phyloP scores from a whole-genome alignment of 2,888 invertebrate species.

The Agrochola circellaris region DNA sequence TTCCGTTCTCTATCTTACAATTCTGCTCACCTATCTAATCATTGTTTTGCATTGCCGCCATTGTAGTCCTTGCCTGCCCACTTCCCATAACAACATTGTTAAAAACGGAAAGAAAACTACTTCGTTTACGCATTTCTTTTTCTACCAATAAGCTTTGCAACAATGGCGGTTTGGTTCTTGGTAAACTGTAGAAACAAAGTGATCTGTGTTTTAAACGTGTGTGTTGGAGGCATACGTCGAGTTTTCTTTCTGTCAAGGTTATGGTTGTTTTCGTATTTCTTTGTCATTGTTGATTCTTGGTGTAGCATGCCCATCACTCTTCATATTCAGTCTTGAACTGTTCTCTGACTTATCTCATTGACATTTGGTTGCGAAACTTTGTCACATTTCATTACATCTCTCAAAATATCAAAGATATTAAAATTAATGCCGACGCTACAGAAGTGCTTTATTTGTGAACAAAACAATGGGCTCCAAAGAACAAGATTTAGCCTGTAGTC shows the following conservation, averaged over 20 bases:
- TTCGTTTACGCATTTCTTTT: slow-evolving; percentile 67
- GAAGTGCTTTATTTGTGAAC: neutral
- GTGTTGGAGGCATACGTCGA: slow-evolving; percentile 10
- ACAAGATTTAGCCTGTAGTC: neutral
- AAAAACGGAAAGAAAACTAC: slow-evolving; percentile 69
- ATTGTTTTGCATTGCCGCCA: slow-evolving; percentile 62
- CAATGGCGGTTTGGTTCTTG: slow-evolving; percentile 57
- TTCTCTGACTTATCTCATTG: neutral
- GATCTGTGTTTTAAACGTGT: slow-evolving; percentile 53
- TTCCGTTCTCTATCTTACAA: slow-evolving; percentile 46
- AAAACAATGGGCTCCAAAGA: slow-evolving; percentile 5
- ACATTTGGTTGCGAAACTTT: neutral
- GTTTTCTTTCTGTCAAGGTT: slow-evolving; percentile 39
- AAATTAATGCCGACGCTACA: neutral
- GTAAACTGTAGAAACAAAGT: slow-evolving; percentile 50
- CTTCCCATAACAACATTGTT: slow-evolving; percentile 76
- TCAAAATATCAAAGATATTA: slow-evolving; percentile 7
- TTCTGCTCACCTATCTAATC: slow-evolving; percentile 58
- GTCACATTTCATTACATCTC: neutral
- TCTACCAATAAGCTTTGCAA: slow-evolving; percentile 56
- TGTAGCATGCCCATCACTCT: neutral
- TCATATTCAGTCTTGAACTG: neutral
- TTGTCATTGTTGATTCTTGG: neutral
- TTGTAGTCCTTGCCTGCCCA: slow-evolving; percentile 66
- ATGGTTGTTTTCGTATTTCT: slow-evolving; percentile 14